Evolutionary conservation across 2,797 vertebrate genomes (phyloP).

Genomic region (Melanogrammus aeglefinus): DNA sequence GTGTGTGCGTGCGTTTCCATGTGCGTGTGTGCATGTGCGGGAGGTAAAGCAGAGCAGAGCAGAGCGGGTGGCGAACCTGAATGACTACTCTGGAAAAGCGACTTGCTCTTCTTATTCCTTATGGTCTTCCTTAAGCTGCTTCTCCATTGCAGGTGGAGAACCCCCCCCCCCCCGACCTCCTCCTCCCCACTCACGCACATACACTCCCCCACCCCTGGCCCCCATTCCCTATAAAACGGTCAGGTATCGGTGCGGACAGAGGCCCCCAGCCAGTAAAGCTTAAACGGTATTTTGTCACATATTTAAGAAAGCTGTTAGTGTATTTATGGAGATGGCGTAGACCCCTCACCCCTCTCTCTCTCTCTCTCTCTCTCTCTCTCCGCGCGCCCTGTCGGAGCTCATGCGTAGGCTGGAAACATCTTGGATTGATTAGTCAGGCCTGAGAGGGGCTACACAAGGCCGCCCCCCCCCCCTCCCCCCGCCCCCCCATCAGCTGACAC

Average conservation of each 20-base stretch:
- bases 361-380: too few relatives aligned
- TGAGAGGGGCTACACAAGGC: slow-evolving; percentile 1
- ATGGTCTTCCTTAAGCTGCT: background rate
- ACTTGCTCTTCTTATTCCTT: background rate
- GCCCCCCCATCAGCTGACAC: slow-evolving; percentile 21
- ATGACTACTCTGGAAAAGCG: background rate
- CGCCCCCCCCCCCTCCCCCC: slow-evolving; percentile 19
- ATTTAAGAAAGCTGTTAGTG: slow-evolving; percentile 57
- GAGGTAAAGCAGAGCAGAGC: background rate
- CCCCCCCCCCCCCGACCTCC: slow-evolving; percentile 4
- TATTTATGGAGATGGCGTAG: slow-evolving; percentile 46
- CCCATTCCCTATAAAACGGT: background rate
- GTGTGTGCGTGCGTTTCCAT: too few relatives aligned
- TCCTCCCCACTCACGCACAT: too few relatives aligned
- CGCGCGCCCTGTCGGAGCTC: background rate
- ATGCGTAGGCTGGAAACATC: slow-evolving; percentile 33
- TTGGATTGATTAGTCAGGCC: slow-evolving; percentile 52
- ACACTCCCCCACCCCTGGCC: slow-evolving; percentile 1
- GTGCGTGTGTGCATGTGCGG: slow-evolving; percentile 21
- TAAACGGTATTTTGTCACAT: slow-evolving; percentile 53
- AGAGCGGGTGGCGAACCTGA: background rate
- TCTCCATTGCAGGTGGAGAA: slow-evolving; percentile 45
- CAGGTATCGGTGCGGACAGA: slow-evolving; percentile 27
- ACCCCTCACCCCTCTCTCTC: background rate
- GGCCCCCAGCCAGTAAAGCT: slow-evolving; percentile 46